Percentiles rank a stretch among this genome's conserved stretches.
phyloP scores from a whole-genome alignment of 2,888 invertebrate genomes.

The Ectemnius lituratus region DNA sequence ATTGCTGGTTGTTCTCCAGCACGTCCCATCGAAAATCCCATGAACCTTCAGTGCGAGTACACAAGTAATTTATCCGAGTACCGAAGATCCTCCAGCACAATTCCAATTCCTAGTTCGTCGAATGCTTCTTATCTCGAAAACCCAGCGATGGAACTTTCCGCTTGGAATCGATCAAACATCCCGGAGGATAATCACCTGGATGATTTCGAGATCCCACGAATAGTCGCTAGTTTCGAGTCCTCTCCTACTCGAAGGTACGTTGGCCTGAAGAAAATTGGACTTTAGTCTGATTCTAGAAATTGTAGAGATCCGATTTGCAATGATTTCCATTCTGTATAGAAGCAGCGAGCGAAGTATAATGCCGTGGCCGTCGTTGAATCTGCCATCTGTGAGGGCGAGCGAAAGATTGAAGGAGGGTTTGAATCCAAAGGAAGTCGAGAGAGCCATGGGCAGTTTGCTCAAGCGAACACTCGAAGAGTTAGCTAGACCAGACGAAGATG shows the following conservation, averaged over 20 bases:
- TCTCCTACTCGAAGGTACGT: constrained; percentile 46
- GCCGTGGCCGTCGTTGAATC: constrained; percentile 67
- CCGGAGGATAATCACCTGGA: constrained; percentile 24
- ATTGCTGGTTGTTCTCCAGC: background rate
- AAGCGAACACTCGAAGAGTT: constrained; percentile 60
- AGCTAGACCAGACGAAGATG: constrained; percentile 63
- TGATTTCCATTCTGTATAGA: too few species aligned
- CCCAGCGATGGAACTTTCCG: background rate
- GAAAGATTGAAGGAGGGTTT: constrained; percentile 64
- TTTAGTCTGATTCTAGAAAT: too few species aligned
- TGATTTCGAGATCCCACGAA: constrained; percentile 62
- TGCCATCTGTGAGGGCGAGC: constrained; percentile 62
- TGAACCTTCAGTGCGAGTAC: background rate
- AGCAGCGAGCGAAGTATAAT: constrained; percentile 17
- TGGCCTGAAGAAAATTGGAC: background rate
- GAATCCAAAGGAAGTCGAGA: constrained; percentile 62
- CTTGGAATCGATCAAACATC: background rate
- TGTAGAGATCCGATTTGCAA: too few species aligned
- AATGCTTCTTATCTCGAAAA: background rate
- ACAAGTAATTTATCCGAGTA: background rate
- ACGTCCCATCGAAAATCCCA: background rate
- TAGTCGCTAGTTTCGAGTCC: constrained; percentile 53
- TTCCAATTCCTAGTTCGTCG: background rate
- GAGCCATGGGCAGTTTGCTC: constrained; percentile 67
- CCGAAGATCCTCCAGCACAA: too few species aligned